Percentiles rank a stretch among this genome's conserved stretches.
Evolutionary conservation across 1,140 invertebrate species (phyloP).

Genomic region (Hyposmocoma kahamanoa): DNA sequence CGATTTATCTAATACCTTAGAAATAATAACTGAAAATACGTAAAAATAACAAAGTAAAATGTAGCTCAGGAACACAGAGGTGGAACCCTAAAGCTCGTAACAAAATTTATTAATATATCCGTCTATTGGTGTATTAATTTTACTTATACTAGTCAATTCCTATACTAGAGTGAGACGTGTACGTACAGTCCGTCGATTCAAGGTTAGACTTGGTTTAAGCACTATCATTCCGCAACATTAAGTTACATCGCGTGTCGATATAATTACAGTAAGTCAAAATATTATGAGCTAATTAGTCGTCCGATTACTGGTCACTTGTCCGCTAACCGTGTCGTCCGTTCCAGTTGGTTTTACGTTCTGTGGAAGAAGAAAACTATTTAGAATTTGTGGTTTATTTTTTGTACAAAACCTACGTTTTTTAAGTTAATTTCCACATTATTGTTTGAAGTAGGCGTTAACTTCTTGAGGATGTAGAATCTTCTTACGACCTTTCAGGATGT

Average conservation of each 20-base stretch:
- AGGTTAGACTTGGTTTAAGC: constrained; percentile 15
- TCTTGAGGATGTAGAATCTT: no score
- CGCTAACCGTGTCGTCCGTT: constrained; percentile 10
- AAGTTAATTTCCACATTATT: no score
- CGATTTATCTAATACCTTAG: constrained; percentile 37
- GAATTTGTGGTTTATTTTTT: no score
- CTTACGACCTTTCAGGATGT: no score
- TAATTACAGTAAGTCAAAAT: constrained; percentile 14
- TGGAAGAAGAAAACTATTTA: no score
- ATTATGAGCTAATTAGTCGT: constrained; percentile 12
- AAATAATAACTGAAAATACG: constrained; percentile 37
- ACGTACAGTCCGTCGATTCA: constrained; percentile 3
- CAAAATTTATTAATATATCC: constrained; percentile 50
- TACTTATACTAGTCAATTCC: constrained; percentile 69
- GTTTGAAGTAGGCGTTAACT: no score
- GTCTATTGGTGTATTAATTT: constrained; percentile 63
- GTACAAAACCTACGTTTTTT: no score
- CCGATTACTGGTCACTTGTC: constrained; percentile 13
- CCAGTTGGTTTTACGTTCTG: constrained; percentile 19
- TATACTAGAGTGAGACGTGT: constrained; percentile 44
- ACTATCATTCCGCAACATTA: constrained; percentile 21
- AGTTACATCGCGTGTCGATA: constrained; percentile 20
- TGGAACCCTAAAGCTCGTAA: constrained; percentile 54
- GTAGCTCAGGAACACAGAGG: constrained; percentile 46
- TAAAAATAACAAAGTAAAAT: constrained; percentile 53